phyloP scores from a whole-genome alignment of 2,888 invertebrate species.

The Phragmatobia fuliginosa region DNA sequence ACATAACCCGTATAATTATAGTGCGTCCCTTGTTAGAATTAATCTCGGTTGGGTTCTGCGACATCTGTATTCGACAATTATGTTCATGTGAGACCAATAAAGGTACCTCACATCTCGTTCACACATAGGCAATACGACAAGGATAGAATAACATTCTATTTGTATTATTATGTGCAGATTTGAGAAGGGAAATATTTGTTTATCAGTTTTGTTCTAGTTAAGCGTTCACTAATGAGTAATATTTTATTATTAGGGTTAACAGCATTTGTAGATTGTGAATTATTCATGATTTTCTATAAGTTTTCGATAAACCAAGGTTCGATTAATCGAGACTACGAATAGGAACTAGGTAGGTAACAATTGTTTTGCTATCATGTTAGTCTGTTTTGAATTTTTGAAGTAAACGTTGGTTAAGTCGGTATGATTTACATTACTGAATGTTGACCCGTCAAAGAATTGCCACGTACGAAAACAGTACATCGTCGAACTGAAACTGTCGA shows the following conservation, averaged over 20 bases:
- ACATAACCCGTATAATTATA: conserved; percentile 73
- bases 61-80: conserved; percentile 85
- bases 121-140: conserved; percentile 30
- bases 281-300: not conserved
- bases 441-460: too few species aligned
- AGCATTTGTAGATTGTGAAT: conserved; percentile 14
- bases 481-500: too few species aligned
- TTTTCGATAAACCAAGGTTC: not conserved
- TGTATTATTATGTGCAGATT: conserved; percentile 53
- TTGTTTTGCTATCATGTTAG: not conserved
- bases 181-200: conserved; percentile 52
- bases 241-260: conserved; percentile 24
- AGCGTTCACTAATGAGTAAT: conserved; percentile 47
- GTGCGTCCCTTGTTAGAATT: conserved; percentile 83
- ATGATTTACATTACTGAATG: too few species aligned
- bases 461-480: too few species aligned
- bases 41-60: conserved; percentile 78
- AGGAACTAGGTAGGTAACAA: not conserved
- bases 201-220: conserved; percentile 45
- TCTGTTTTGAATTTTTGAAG: not conserved
- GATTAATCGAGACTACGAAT: not conserved
- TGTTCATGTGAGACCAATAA: conserved; percentile 75
- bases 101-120: conserved; percentile 43
- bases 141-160: conserved; percentile 39
- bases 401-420: too few species aligned